Evolutionary conservation across 2,888 invertebrate genomes (phyloP).

Genomic region (Punctoribates punctum): DNA sequence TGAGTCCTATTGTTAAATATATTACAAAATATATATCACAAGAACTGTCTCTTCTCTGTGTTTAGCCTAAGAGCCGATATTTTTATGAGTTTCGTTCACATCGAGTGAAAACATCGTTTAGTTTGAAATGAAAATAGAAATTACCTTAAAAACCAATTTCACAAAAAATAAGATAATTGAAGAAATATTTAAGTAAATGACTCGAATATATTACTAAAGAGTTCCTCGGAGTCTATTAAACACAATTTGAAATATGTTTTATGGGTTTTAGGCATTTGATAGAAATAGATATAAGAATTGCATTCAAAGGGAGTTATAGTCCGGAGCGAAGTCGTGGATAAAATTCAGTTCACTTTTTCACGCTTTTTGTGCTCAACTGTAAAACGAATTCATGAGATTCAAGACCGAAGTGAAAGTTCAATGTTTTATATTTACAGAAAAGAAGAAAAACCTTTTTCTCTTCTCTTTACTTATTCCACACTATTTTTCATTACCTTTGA

Average conservation of each 20-base stretch:
- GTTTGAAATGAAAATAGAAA: not conserved
- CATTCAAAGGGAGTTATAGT: no score
- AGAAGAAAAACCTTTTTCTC: not conserved
- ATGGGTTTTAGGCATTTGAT: no score
- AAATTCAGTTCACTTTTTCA: not conserved
- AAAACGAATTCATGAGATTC: not conserved
- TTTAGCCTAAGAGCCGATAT: not conserved
- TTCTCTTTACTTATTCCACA: not conserved
- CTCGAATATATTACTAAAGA: not conserved
- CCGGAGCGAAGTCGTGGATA: no score
- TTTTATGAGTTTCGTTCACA: not conserved
- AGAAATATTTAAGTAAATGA: not conserved
- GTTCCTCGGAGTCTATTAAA: not conserved
- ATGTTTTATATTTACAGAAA: slow-evolving; percentile 1
- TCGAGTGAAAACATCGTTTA: not conserved
- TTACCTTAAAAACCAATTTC: not conserved
- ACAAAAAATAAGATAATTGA: not conserved
- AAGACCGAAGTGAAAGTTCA: not conserved
- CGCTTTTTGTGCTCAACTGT: not conserved
- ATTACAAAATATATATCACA: not conserved
- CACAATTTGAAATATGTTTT: not conserved
- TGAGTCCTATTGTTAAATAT: not conserved
- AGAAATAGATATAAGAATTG: no score
- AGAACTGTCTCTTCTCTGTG: not conserved
- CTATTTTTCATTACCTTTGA: not conserved